phyloP scores from a whole-genome alignment of 1,140 invertebrate genomes.

The Heliconius congener region DNA sequence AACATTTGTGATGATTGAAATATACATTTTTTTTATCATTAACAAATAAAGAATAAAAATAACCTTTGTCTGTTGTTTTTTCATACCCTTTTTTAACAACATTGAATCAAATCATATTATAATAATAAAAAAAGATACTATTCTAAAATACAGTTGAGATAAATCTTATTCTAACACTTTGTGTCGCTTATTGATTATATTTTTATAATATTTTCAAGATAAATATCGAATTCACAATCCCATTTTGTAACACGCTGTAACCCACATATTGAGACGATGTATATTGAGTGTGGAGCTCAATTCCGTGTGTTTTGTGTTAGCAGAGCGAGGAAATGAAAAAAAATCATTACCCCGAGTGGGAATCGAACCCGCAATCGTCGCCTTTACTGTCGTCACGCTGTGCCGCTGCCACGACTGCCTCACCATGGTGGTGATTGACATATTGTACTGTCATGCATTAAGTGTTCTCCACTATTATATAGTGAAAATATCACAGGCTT shows the following conservation, averaged over 20 bases:
- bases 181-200: neutral
- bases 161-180: conserved; percentile 3
- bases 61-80: neutral
- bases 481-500: conserved; percentile 24
- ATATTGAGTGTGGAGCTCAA: too few relatives aligned
- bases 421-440: too few relatives aligned
- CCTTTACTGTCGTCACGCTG: too few relatives aligned
- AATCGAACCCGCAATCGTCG: too few relatives aligned
- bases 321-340: too few relatives aligned
- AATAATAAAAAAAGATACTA: neutral
- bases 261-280: too few relatives aligned
- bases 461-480: conserved; percentile 16
- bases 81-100: neutral
- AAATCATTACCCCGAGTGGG: too few relatives aligned
- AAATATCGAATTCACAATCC: conserved; percentile 1
- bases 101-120: neutral
- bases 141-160: conserved; percentile 12
- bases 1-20: conserved; percentile 6
- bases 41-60: neutral
- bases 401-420: too few relatives aligned
- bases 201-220: neutral
- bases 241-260: neutral
- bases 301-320: too few relatives aligned
- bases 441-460: conserved; percentile 16
- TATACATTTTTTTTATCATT: neutral